Base-by-base conservation (phyloP, 2,113 vertebrate species). In the Laticauda laticaudata region DNA sequence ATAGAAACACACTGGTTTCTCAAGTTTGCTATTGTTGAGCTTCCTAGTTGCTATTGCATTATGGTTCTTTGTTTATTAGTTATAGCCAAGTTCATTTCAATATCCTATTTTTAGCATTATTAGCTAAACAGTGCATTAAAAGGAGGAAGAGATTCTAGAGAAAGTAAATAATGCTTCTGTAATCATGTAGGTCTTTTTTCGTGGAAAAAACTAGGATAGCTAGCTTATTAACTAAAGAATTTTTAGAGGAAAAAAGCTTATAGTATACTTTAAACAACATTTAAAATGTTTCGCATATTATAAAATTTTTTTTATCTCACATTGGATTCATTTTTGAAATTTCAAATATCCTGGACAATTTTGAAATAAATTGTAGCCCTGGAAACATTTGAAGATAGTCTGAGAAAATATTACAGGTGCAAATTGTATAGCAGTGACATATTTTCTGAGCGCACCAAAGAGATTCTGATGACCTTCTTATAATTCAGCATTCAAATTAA, bases 81-180 rank as follows among this genome's bases (percentile, higher is more conserved):
- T 93, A 88, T 75, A 39, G 59, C 1, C 23, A 34, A 0, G 10
- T 43, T n/a, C 54, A 39, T 69, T 55, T 55, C 24, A 43, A 3
- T 92, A 59, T 87, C 48, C 0, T 43, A 0, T 48, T 93, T 91
- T 26, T 45, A 90, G 12, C 88, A 26, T 55, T 92, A 4, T 90
- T 45, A 94, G 34, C 34, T 94, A 93, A 87, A 92, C 92, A 91
- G 94, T 91, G 89, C 2, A 88, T 75, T 92, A 92, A 48, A 85
- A 48, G 45, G 20, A 0, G 23, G 0, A 61, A 93, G 43, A 7
- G 24, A 53, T n/a, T 88, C 81, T 53, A 26, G n/a, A 85, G 92
- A 12, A 48, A 69, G 69, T 23, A 54, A 75, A 7, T 57, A 20
- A 7, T 87, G 59, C 18, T 90, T 86, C 55, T 8, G 57, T 87